Percentiles rank a stretch among this genome's conserved stretches.
phyloP scores from a whole-genome alignment of 1,140 invertebrate species.

The Pogonomyrmex barbatus region DNA sequence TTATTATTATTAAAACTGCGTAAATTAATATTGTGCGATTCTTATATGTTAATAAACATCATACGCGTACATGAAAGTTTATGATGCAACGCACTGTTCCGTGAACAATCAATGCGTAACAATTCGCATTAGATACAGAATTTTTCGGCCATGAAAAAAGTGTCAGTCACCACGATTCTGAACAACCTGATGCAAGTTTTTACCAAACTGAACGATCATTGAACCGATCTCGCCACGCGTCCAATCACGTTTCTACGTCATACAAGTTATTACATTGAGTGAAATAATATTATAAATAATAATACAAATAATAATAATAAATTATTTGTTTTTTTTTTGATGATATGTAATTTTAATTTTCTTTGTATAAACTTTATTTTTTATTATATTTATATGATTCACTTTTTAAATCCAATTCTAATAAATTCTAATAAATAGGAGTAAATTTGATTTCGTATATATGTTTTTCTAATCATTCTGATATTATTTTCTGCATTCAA shows the following conservation, averaged over 20 bases:
- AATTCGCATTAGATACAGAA: constrained; percentile 37
- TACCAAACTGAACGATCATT: constrained; percentile 7
- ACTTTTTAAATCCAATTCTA: background rate
- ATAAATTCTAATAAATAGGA: background rate
- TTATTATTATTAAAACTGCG: background rate
- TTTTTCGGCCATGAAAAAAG: constrained; percentile 41
- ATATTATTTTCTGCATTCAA: constrained; percentile 5
- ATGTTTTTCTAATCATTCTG: background rate
- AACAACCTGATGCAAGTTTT: constrained; percentile 43
- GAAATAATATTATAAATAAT: background rate
- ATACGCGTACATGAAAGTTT: background rate
- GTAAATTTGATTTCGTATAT: background rate
- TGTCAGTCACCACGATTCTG: constrained; percentile 48
- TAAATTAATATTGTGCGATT: constrained; percentile 23
- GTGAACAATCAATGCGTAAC: constrained; percentile 28
- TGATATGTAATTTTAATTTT: background rate
- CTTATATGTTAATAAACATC: background rate
- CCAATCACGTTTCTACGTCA: background rate
- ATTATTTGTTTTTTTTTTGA: background rate
- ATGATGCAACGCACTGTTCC: background rate
- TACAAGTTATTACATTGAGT: background rate
- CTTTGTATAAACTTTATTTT: constrained; percentile 1
- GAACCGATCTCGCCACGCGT: constrained; percentile 25
- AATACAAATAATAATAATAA: background rate
- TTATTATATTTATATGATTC: background rate